phyloP scores from a whole-genome alignment of 2,113 vertebrate species.

The Vimba vimba region DNA sequence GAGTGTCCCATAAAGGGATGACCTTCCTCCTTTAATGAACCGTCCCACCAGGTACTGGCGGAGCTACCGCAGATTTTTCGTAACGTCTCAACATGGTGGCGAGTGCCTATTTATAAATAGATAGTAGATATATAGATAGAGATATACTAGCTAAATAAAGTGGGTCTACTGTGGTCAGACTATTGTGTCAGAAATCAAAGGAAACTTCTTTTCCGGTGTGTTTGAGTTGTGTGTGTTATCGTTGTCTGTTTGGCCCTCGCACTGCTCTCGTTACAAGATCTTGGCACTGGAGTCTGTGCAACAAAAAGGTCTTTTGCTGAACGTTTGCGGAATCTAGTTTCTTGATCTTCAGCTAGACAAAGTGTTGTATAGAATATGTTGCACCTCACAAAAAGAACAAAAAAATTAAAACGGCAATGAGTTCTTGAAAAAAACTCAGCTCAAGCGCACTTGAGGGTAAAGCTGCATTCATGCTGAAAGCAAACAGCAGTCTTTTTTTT shows the following conservation, averaged over 20 bases:
- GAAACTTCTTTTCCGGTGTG: not conserved
- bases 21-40: conserved; percentile 63
- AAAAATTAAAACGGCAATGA: conserved; percentile 54
- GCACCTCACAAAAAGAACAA: conserved; percentile 61
- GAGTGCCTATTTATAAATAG: conserved; percentile 74
- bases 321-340: not conserved
- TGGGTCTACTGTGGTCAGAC: conserved; percentile 75
- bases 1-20: conserved; percentile 47
- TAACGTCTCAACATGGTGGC: conserved; percentile 68
- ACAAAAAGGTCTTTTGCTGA: not conserved
- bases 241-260: conserved; percentile 25
- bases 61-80: conserved; percentile 59
- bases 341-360: not conserved
- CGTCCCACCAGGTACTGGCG: conserved; percentile 38
- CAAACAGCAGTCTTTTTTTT: not conserved
- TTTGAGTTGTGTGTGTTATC: conserved; percentile 33
- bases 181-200: conserved; percentile 59
- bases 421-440: conserved; percentile 9
- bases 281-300: conserved; percentile 39
- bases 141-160: conserved; percentile 72
- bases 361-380: conserved; percentile 43
- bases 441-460: conserved; percentile 64
- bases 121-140: conserved; percentile 67
- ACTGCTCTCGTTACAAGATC: conserved; percentile 24
- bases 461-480: conserved; percentile 60